These are phyloP conservation scores for Caloenas nicobarica DNA, from an alignment of 2,113 vertebrate species.

Conservation along the genomic window DNA sequence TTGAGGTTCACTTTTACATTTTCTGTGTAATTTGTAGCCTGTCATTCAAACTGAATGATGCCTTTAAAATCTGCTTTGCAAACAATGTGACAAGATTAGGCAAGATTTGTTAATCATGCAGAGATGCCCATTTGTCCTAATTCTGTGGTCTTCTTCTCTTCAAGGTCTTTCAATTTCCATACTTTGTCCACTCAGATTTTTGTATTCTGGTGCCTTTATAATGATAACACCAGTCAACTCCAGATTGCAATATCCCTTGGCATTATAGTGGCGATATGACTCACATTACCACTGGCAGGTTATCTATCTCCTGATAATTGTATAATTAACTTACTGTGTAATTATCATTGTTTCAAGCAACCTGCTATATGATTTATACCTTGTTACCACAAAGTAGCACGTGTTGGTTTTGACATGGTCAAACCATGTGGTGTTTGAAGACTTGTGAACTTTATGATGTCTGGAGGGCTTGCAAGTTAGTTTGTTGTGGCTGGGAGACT, in stretches of 20 bases:
- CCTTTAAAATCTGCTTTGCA: not conserved
- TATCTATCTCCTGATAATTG: not conserved
- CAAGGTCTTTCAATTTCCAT: not conserved
- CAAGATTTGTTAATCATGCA: not conserved
- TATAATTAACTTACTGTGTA: constrained; percentile 3
- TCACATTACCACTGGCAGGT: not conserved
- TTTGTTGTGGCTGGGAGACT: not conserved
- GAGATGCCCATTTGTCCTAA: not conserved
- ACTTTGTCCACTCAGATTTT: not conserved
- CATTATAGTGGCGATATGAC: not conserved
- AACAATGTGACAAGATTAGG: not conserved
- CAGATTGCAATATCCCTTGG: not conserved
- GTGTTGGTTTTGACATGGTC: not conserved
- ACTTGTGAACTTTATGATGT: not conserved
- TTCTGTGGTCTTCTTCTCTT: not conserved
- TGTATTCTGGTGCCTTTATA: not conserved
- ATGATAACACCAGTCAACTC: not conserved
- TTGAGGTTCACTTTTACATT: not conserved
- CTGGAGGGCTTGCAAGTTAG: not conserved
- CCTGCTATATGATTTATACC: not conserved
- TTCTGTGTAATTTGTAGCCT: not conserved
- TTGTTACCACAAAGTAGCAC: not conserved
- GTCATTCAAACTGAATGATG: not conserved
- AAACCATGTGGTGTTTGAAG: not conserved
- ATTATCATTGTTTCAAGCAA: not conserved